Conservation (phyloP, 2,888 invertebrate species). For the Lycaena phlaeas region DNA sequence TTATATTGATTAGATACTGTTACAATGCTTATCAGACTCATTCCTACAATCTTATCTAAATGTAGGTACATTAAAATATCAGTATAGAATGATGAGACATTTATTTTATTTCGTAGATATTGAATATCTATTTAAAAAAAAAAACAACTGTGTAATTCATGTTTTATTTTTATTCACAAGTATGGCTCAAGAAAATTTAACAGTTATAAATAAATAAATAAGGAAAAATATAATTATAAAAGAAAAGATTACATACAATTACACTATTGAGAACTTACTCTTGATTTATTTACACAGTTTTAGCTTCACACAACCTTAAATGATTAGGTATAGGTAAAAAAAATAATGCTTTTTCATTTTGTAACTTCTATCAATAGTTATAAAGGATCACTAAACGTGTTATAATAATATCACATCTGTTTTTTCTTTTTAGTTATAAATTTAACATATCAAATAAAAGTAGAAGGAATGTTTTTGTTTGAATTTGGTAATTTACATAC, state of each 20-base stretch:
- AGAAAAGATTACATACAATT: too few species aligned
- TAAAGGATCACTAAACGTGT: neutral
- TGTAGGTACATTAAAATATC: constrained; percentile 3
- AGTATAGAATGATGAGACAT: neutral
- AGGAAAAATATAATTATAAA: constrained; percentile 1
- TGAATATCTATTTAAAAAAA: neutral
- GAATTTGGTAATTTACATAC: too few species aligned
- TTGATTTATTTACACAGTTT: too few species aligned
- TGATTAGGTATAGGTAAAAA: too few species aligned
- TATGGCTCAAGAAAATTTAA: neutral
- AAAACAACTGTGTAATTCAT: neutral
- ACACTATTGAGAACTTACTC: too few species aligned
- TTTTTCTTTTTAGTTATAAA: neutral
- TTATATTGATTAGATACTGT: constrained; percentile 12
- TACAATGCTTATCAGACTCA: constrained; percentile 7
- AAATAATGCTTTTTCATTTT: too few species aligned
- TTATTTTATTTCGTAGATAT: neutral
- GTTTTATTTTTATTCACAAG: neutral
- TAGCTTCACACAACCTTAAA: too few species aligned
- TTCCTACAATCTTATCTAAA: constrained; percentile 7
- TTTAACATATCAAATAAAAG: neutral
- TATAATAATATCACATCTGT: constrained; percentile 4
- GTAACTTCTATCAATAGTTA: too few species aligned
- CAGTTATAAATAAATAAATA: neutral
- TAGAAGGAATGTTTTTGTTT: neutral